These are phyloP conservation scores for Psilopogon haemacephalus DNA, from an alignment of 2,113 vertebrate species.

Conservation along the genomic window DNA sequence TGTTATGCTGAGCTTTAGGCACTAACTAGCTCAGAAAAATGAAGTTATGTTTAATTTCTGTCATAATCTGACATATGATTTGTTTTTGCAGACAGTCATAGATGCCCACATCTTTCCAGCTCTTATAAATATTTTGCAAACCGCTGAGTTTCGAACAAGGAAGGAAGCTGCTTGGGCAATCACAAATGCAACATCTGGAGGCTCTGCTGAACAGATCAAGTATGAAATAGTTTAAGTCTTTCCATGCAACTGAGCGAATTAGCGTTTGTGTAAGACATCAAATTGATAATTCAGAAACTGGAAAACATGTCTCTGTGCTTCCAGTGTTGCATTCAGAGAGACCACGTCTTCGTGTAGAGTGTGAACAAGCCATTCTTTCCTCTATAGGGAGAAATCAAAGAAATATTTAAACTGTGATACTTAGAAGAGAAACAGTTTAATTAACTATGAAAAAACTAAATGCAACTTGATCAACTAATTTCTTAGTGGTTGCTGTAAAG, in stretches of 20 bases:
- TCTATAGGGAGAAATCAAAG: neutral
- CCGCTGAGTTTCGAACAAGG: slow-evolving; percentile 94
- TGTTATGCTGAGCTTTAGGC: neutral
- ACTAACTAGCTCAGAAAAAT: neutral
- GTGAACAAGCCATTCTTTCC: neutral
- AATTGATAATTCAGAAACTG: neutral
- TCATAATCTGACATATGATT: neutral
- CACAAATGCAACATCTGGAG: slow-evolving; percentile 95
- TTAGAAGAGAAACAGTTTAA: too few relatives aligned
- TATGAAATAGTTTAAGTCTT: slow-evolving; percentile 38
- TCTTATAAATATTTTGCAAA: slow-evolving; percentile 95
- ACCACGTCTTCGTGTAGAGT: neutral
- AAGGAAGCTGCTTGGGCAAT: slow-evolving; percentile 99
- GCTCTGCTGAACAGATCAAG: slow-evolving; percentile 95
- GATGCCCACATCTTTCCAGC: slow-evolving; percentile 92
- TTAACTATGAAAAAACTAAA: neutral
- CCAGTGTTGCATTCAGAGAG: neutral
- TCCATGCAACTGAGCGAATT: neutral
- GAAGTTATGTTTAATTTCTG: neutral
- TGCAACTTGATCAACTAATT: neutral
- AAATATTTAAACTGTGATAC: neutral
- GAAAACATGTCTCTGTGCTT: neutral
- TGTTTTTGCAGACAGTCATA: slow-evolving; percentile 88
- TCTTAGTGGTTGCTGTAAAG: neutral
- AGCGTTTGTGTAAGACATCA: neutral